These are phyloP conservation scores for Atlantisia rogersi DNA, from an alignment of 2,113 vertebrate species.

Conservation along the genomic window DNA sequence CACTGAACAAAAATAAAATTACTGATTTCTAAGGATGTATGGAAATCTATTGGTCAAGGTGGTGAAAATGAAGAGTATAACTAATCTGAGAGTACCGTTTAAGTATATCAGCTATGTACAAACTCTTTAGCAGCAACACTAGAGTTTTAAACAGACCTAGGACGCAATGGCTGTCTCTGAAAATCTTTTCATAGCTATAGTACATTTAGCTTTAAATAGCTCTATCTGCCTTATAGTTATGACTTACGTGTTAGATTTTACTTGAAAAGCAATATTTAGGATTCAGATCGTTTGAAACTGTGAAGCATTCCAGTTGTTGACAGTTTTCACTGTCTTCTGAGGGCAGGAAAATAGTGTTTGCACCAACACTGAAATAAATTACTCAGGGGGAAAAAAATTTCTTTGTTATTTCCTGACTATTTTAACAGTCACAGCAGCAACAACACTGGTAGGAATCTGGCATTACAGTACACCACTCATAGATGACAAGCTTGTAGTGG, in stretches of 20 bases:
- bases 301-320: neutral
- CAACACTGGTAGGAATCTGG: neutral
- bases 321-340: neutral
- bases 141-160: neutral
- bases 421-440: neutral
- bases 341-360: neutral
- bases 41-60: neutral
- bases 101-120: neutral
- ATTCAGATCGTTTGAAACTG: neutral
- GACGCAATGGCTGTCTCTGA: neutral
- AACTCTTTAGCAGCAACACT: neutral
- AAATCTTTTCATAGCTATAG: neutral
- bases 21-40: neutral
- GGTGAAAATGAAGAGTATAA: neutral
- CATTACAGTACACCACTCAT: neutral
- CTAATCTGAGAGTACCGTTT: neutral
- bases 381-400: neutral
- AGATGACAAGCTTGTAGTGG: neutral
- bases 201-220: neutral
- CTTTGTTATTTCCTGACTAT: neutral
- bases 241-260: neutral
- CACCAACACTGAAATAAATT: neutral
- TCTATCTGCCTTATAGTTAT: neutral
- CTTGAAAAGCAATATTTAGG: neutral
- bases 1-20: neutral